Evolutionary conservation across 2,888 invertebrate species (phyloP), one percentile per base, ranked within the genome.

Genomic region (Lasiommata megera): DNA sequence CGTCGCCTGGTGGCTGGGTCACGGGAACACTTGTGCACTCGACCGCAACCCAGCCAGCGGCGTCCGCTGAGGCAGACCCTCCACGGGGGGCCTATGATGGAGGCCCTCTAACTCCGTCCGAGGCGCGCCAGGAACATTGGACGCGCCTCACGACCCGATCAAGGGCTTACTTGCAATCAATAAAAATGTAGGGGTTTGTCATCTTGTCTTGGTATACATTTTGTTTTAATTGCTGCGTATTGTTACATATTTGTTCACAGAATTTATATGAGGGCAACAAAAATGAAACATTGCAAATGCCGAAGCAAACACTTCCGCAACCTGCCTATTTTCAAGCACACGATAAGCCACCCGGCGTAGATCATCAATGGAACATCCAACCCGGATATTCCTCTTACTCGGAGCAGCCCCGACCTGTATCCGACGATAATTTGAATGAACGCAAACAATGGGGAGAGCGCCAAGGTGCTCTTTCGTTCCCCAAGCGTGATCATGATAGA

Each of bases 211-310:
- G 7, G 7, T 12, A 43, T 28, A 11, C 11, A 16, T 12, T n/a
- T n/a, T 6, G 17, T 28, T 37, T 44, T 50, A 40, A 58, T 28
- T 51, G 28, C 18, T 48, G 56, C 17, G 14, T 51, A 16, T 43
- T 44, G 36, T 46, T 17, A 56, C 36, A 47, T 34, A 54, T 59
- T 61, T 60, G 60, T 66, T 56, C 62, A 58, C 66, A 66, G 65
- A 63, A 48, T 50, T 37, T 52, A 18, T 54, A 58, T 47, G 28
- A 58, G 44, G 54, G 54, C 50, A 56, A 62, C 55, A 47, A 38
- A 34, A 50, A 34, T 16, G 50, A 16, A 12, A 1, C 41, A 11
- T 16, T 40, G 12, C 40, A 36, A 36, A 14, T 28, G 12, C 6
- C 40, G 40, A 23, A 14, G 7, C 41, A 54, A 31, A n/a, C 37